Base-by-base conservation (phyloP, 64 coral and sea anemone genomes). In the Trachythela sp. region DNA sequence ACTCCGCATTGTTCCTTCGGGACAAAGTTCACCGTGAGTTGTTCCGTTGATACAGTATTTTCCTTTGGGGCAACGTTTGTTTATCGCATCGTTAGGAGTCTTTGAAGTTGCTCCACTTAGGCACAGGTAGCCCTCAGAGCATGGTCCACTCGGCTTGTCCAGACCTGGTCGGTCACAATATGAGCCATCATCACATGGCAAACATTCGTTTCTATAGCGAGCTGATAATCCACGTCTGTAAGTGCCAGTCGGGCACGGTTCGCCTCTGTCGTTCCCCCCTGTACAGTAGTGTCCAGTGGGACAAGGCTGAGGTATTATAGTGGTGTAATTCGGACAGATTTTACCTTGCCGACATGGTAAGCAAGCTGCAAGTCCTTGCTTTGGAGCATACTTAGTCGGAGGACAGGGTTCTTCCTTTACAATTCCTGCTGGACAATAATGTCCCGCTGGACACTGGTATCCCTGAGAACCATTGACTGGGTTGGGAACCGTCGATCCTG, bases 221-320 rank as follows among this genome's bases (percentile, higher is more conserved):
- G 84, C 89, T 77, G 86, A 87, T 40, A 84, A 38, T 52, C 72
- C 38, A 34, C 88, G 93, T 38, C 92, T 41, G 68, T 99, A 99
- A 1, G 96, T 99, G 80, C 96, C 96, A 37, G 48, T 45, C 24
- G 96, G 96, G 58, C 96, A 99, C 40, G 91, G 45, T 36, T 72
- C 40, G 24, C 96, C 96, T 36, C 88, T 86, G 13, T 77, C n/a
- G 1, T 70, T 90, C 20, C 88, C 67, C 34, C 86, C 84, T 35
- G 93, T 83, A 41, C 96, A 99, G 77, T 93, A 99, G 85, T 99
- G 96, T 36, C 96, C 96, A 22, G 83, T 18, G 24, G 96, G 92
- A 22, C 96, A 99, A 67, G 93, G 89, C 9, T 49, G 38, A n/a
- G 87, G 80, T 8, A 86, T 34, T 36, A 93, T 86, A 14, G 91